Evolutionary conservation across 2,797 vertebrate genomes (phyloP), one percentile per base, ranked within the genome.

Genomic region (Sarcoramphus papa): DNA sequence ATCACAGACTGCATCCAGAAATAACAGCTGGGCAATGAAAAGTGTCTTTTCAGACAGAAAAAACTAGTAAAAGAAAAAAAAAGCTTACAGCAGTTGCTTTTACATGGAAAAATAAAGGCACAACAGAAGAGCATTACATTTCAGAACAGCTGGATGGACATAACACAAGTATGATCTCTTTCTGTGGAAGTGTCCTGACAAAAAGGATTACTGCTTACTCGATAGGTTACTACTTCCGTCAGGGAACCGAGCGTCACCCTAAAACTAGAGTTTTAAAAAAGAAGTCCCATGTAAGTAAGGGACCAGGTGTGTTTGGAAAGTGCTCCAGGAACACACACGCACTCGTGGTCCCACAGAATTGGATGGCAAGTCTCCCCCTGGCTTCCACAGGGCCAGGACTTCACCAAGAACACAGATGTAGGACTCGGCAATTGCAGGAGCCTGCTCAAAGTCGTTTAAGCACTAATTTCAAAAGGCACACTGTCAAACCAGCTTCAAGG

Each of bases 1-100:
- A 98, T 98, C 97, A 97, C 98, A 97, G 94, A 98, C 98, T 98
- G 98, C 98, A 98, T 98, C 98, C 98, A 98, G 98, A 98, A 97
- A 96, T 97, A 93, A 98, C 96, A 98, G 96, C 96, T 97, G 97
- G 97, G 96, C 97, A 93, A 96, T 93, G 94, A 97, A 92, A 95
- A 97, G 60, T 70, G 90, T 85, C 94, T 90, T 94, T 93, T 88
- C 85, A 94, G 91, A 95, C 92, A 93, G 94, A 92, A 97, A 97
- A 95, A 75, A 94, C 63, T 91, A 77, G 69, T 63, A 84, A 96
- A 96, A 94, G 50, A 11, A 64, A 37, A 68, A 31, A n/a, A 96
- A 94, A 91, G 72, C 95, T 98, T 96, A 97, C 98, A 98, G 98
- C 98, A 98, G 98, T 98, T 98, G 98, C 98, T 98, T 98, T 98